phyloP scores from a whole-genome alignment of 2,113 vertebrate species.

The Bungarus multicinctus region DNA sequence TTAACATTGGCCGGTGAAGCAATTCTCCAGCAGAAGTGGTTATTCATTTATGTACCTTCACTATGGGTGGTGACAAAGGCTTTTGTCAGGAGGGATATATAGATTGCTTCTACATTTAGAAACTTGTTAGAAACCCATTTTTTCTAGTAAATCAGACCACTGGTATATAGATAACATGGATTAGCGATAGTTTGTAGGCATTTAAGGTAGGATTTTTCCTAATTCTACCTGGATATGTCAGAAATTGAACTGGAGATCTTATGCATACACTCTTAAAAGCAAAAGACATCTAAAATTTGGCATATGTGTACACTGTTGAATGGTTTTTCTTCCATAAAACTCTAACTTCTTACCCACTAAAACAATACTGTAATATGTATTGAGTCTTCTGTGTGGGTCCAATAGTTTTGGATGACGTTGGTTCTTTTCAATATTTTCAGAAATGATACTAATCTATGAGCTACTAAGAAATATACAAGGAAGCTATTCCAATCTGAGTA shows the following conservation, averaged over 20 bases:
- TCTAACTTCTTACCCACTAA: not conserved
- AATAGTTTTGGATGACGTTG: not conserved
- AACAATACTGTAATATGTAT: not conserved
- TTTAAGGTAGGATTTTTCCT: not conserved
- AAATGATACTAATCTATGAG: slow-evolving; percentile 41
- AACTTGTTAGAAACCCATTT: not conserved
- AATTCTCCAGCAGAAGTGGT: not conserved
- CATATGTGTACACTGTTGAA: not conserved
- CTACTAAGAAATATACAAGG: slow-evolving; percentile 22
- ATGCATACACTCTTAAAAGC: not conserved
- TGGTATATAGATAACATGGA: not conserved
- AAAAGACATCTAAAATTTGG: not conserved
- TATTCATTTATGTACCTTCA: not conserved
- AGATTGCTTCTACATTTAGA: not conserved
- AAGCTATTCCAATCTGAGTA: slow-evolving; percentile 48
- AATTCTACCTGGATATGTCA: not conserved
- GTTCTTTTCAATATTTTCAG: slow-evolving; percentile 36
- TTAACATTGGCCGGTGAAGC: not conserved
- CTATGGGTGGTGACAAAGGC: not conserved
- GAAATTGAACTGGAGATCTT: not conserved
- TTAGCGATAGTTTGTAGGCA: not conserved
- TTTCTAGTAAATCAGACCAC: not conserved
- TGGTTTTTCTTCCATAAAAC: not conserved
- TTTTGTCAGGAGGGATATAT: not conserved
- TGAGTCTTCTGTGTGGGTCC: not conserved